phyloP scores from a whole-genome alignment of 2,113 vertebrate species.

The Motacilla alba region DNA sequence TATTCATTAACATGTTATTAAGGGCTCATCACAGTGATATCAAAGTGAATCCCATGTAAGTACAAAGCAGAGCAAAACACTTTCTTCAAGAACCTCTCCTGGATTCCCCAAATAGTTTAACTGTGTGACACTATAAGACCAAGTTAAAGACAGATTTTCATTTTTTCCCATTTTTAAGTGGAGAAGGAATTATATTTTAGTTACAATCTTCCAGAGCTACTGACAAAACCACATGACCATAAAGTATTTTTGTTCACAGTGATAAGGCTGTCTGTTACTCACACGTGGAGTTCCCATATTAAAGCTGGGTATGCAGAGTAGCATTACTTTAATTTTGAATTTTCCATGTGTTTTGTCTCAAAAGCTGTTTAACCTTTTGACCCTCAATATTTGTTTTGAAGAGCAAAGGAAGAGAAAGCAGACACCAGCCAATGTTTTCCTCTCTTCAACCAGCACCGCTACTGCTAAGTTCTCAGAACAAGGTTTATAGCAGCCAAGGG shows the following conservation, averaged over 20 bases:
- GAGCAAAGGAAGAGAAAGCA: not conserved
- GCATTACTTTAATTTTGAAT: not conserved
- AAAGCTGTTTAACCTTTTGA: constrained; percentile 30
- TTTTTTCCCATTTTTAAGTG: not conserved
- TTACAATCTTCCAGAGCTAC: not conserved
- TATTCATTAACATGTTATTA: not conserved
- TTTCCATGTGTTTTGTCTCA: not conserved
- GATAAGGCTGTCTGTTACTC: not conserved
- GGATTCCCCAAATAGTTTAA: not conserved
- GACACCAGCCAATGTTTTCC: not conserved
- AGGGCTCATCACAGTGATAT: not conserved
- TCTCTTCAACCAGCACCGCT: not conserved
- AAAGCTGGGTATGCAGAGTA: not conserved
- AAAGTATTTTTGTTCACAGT: not conserved
- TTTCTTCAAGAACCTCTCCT: not conserved
- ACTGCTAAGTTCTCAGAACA: not conserved
- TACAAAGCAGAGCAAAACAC: not conserved
- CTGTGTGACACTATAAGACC: not conserved
- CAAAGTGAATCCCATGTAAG: not conserved
- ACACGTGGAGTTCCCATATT: not conserved
- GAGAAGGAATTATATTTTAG: not conserved
- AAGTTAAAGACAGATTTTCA: not conserved
- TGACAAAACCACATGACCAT: not conserved
- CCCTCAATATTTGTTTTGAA: constrained; percentile 5
- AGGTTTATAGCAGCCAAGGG: not conserved